Percentiles rank a stretch among this genome's conserved stretches.
These are phyloP conservation scores for Neelides sp. DNA, from an alignment of 1,140 invertebrate species.

Conservation along the genomic window DNA sequence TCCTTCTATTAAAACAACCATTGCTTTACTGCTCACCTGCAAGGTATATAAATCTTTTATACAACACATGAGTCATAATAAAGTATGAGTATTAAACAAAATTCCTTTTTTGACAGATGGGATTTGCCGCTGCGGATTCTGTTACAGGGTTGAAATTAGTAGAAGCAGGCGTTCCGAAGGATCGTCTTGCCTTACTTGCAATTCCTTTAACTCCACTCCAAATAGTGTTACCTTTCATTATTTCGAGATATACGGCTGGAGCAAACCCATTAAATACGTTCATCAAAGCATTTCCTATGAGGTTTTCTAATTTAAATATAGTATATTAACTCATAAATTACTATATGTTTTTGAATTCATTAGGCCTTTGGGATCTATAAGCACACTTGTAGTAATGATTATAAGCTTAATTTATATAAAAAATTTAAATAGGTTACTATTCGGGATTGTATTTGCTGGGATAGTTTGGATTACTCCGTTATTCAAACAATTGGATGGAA, in stretches of 20 bases:
- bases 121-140: slow-evolving; percentile 80
- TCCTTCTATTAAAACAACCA: slow-evolving; percentile 61
- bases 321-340: background rate
- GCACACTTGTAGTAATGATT: slow-evolving; percentile 9
- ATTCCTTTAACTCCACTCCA: slow-evolving; percentile 89
- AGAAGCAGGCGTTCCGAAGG: slow-evolving; percentile 89
- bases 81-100: background rate
- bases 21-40: slow-evolving; percentile 68
- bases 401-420: slow-evolving; percentile 8
- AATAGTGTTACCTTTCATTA: slow-evolving; percentile 78
- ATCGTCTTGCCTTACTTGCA: slow-evolving; percentile 79
- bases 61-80: background rate
- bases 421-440: slow-evolving; percentile 43
- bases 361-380: no score
- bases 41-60: slow-evolving; percentile 12
- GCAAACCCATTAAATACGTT: slow-evolving; percentile 77
- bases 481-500: slow-evolving; percentile 47
- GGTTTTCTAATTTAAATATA: slow-evolving; percentile 38
- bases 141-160: slow-evolving; percentile 89
- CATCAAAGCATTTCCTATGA: slow-evolving; percentile 74
- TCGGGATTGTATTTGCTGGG: slow-evolving; percentile 67
- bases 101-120: slow-evolving; percentile 50
- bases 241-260: slow-evolving; percentile 77
- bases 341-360: background rate
- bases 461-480: slow-evolving; percentile 72